Evolutionary conservation across 2,888 invertebrate genomes (phyloP).

Genomic region (Esperia sulphurella): DNA sequence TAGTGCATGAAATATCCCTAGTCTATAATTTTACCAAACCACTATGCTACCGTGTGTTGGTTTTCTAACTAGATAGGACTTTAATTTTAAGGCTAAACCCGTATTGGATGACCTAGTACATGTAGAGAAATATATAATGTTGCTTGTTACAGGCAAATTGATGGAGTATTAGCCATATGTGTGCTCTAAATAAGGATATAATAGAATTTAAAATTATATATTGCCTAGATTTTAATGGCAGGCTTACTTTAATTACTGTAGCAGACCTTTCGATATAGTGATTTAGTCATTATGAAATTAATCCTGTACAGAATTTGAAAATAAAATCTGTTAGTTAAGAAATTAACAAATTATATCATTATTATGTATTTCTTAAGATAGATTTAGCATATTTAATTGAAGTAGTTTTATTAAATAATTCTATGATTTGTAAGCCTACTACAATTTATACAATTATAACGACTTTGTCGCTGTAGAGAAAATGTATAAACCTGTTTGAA

Average conservation of each 20-base stretch:
- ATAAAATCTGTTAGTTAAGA: slow-evolving; percentile 8
- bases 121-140: slow-evolving; percentile 3
- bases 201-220: slow-evolving; percentile 7
- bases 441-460: background rate
- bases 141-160: slow-evolving; percentile 6
- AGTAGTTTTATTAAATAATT: background rate
- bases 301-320: slow-evolving; percentile 1
- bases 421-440: background rate
- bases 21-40: slow-evolving; percentile 28
- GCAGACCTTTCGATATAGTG: slow-evolving; percentile 1
- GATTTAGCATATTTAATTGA: background rate
- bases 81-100: slow-evolving; percentile 14
- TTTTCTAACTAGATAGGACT: slow-evolving; percentile 11
- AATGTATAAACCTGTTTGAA: no score
- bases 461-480: no score
- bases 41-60: background rate
- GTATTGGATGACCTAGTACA: slow-evolving; percentile 4
- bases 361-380: background rate
- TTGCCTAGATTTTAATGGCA: slow-evolving; percentile 2
- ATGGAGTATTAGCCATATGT: slow-evolving; percentile 7
- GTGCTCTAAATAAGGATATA: slow-evolving; percentile 9
- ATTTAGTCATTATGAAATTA: slow-evolving; percentile 10
- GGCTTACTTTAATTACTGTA: background rate
- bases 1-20: slow-evolving; percentile 20
- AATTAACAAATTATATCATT: slow-evolving; percentile 7